Evolutionary conservation across 2,797 vertebrate genomes (phyloP), one percentile per base, ranked within the genome.

Genomic region (Microcaecilia unicolor): DNA sequence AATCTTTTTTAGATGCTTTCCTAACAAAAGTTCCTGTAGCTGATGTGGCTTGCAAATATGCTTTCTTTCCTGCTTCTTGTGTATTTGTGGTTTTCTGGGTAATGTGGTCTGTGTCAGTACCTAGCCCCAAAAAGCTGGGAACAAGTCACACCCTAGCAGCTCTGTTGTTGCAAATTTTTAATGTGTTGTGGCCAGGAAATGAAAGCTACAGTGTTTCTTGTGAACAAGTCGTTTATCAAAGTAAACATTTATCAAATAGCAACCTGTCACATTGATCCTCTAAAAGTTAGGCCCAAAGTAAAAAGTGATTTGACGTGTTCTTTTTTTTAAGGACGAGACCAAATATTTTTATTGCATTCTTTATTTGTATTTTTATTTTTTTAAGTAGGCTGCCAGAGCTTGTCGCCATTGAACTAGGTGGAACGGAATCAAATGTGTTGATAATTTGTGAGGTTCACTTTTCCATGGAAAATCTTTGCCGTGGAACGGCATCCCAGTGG

Each of bases 181-280:
- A 79, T 81, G 79, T 83, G 79, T 81, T 84, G 76, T 81, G 76
- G 76, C 76, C 79, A 84, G 83, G 81, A 85, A 85, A 84, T 85
- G 80, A 85, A 83, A 82, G 76, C 80, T 83, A 80, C 83, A 81
- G 78, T 84, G 80, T 82, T 76, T 84, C 76, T 81, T 84, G 81
- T 84, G 83, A 84, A 81, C 74, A 77, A 82, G 79, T 83, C 79
- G 53, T 84, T 84, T 85, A 82, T 84, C 81, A 84, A 80, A 74
- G 78, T 74, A 74, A 81, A 80, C 81, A 82, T 84, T 76, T 82
- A 79, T 83, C 81, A 80, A 75, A 69, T 62, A 72, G 72, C 64
- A 71, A 69, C 74, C 84, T 83, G 83, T 83, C 79, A 84, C 74
- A 72, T 63, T 80, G 77, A 80, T 77, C 70, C 77, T 76, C 74